phyloP scores from a whole-genome alignment of 2,113 vertebrate genomes.

The Eclectus roratus region DNA sequence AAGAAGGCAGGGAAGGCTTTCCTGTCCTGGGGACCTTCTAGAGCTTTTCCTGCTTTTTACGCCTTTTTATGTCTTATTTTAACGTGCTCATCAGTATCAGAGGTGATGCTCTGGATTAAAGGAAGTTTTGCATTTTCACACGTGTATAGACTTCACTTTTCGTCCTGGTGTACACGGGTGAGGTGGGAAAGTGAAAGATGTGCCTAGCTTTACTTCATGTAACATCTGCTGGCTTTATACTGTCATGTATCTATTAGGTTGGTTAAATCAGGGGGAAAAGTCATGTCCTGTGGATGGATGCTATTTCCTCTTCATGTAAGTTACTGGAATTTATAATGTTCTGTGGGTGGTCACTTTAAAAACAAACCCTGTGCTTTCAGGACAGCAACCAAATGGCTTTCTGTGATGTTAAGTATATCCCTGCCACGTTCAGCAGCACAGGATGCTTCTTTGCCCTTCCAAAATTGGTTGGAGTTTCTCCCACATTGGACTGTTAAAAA shows the following conservation, averaged over 20 bases:
- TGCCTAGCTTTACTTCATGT: background rate
- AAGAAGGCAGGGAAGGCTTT: background rate
- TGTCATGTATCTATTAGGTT: background rate
- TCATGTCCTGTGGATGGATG: background rate
- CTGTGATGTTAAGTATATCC: background rate
- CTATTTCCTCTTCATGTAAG: background rate
- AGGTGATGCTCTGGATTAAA: background rate
- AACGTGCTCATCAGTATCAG: too few relatives aligned
- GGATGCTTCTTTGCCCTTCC: background rate
- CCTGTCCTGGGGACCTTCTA: background rate
- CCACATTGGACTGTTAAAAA: background rate
- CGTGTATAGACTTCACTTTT: background rate
- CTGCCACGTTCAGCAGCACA: background rate
- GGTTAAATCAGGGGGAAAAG: background rate
- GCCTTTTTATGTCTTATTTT: background rate
- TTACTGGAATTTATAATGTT: background rate
- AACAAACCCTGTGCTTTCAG: background rate
- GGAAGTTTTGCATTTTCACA: background rate
- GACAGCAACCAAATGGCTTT: background rate
- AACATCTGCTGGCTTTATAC: background rate
- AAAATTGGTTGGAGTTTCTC: background rate
- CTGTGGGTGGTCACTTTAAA: background rate
- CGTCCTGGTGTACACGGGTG: background rate
- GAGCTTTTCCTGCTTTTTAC: background rate
- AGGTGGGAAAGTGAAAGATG: background rate